Evolutionary conservation across 2,113 vertebrate species (phyloP), one percentile per base, ranked within the genome.

Genomic region (Psophia crepitans): DNA sequence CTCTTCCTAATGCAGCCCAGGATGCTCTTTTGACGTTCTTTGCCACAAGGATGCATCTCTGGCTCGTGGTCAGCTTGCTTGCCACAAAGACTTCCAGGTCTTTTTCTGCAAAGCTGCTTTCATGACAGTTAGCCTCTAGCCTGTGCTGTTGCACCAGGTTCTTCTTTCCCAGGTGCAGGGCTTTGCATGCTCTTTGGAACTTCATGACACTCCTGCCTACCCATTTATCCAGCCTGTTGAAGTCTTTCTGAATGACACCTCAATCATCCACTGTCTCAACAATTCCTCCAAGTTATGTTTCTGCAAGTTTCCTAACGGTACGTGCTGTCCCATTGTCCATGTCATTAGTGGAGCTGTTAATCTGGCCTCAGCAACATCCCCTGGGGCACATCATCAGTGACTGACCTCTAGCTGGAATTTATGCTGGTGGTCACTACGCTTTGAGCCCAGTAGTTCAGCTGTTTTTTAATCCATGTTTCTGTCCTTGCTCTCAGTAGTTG

Each of bases 261-360:
- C 33, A 24, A 0, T 39, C 16, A 35, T 46, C 22, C 26, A 32
- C 9, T 54, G 20, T 16, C 27, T 56, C 14, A 12, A 1, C 33
- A 2, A 0, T n/a, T 44, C 20, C 68, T 93, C 30, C 18, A n/a
- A 61, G 33, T 51, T 46, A 5, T 1, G 9, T 81, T 65, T 21
- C 44, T 69, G 23, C 23, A 53, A 7, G 14, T 35, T 65, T 74
- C 5, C 30, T 19, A 14, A 41, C 30, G 5, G 3, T 57, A 16
- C 6, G 0, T 64, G 13, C 37, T 80, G 18, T 63, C 14, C 26
- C 9, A 41, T 58, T 1, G 1, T 14, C 61, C 17, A 8, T 2
- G 2, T 20, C 6, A 22, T 32, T 30, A 57, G 30, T 35, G 49
- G n/a, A 90, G 20, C 20, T 57, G 11, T 35, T 66, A 28, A 41